Evolutionary conservation across 2,888 invertebrate genomes (phyloP).

Genomic region (Chelonus formosanus): DNA sequence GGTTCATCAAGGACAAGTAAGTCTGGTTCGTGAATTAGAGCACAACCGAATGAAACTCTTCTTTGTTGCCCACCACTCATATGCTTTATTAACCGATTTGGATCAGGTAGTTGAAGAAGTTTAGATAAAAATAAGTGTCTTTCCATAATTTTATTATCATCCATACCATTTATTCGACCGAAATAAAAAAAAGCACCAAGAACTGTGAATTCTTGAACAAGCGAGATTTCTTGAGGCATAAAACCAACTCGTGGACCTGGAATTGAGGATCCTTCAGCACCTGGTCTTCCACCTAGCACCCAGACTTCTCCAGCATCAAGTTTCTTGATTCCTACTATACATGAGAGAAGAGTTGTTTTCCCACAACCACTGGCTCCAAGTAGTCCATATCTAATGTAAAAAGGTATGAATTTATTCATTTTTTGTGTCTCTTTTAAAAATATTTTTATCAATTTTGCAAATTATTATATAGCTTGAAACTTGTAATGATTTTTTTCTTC

Average conservation of each 20-base stretch:
- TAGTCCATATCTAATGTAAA: slow-evolving; percentile 81
- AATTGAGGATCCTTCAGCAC: slow-evolving; percentile 71
- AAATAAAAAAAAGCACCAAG: slow-evolving; percentile 87
- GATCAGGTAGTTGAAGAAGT: slow-evolving; percentile 80
- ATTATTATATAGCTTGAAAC: too few species aligned
- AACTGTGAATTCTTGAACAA: slow-evolving; percentile 82
- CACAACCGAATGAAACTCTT: slow-evolving; percentile 87
- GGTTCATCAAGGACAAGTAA: slow-evolving; percentile 91
- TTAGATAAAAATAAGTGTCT: slow-evolving; percentile 75
- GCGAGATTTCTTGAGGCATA: slow-evolving; percentile 90
- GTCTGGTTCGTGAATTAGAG: slow-evolving; percentile 88
- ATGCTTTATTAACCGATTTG: slow-evolving; percentile 72
- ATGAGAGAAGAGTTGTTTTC: slow-evolving; percentile 86
- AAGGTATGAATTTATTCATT: slow-evolving; percentile 33
- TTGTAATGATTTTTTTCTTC: too few species aligned
- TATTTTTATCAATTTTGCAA: too few species aligned
- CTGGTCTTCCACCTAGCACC: slow-evolving; percentile 79
- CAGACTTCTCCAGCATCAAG: slow-evolving; percentile 78
- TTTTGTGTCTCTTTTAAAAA: too few species aligned
- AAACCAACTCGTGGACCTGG: slow-evolving; percentile 82
- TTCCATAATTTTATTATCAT: slow-evolving; percentile 71
- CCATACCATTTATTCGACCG: slow-evolving; percentile 84
- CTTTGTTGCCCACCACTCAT: slow-evolving; percentile 92
- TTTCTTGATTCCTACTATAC: slow-evolving; percentile 80
- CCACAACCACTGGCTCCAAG: slow-evolving; percentile 91